A percentile compares a stretch with the other conserved stretches of the same genome.
Evolutionary conservation across 2,797 vertebrate genomes (phyloP).

Genomic region (Anabacerthia variegaticeps): DNA sequence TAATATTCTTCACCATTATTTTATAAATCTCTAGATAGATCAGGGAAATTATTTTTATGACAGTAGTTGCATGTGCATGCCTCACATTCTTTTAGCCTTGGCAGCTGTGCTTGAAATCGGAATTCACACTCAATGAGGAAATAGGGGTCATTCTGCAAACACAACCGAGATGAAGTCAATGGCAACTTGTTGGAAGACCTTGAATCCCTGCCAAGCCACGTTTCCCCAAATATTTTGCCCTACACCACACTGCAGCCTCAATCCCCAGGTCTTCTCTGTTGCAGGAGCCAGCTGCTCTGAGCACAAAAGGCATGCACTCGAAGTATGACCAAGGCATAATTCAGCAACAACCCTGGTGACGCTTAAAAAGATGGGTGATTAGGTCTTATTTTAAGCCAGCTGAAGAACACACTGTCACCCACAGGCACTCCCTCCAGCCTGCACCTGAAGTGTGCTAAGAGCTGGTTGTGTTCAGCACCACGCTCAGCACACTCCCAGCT

Average conservation of each 20-base stretch:
- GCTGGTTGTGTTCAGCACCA: background rate
- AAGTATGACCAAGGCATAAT: background rate
- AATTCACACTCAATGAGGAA: background rate
- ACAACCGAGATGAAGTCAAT: constrained; percentile 3
- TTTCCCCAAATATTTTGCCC: constrained; percentile 48
- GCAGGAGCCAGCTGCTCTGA: background rate
- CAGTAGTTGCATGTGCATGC: background rate
- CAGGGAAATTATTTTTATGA: constrained; percentile 26
- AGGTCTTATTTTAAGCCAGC: background rate
- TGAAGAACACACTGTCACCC: background rate
- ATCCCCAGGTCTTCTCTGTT: background rate
- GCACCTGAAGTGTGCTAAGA: background rate
- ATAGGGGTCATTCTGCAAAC: background rate
- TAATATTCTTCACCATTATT: background rate
- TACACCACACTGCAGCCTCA: background rate
- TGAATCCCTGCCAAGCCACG: background rate
- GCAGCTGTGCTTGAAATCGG: background rate
- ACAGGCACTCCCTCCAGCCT: background rate
- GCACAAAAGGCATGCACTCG: background rate
- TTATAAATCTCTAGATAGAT: background rate
- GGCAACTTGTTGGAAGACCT: constrained; percentile 32
- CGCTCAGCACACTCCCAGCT: rapidly evolving
- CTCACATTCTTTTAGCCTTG: background rate
- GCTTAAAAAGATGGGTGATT: background rate
- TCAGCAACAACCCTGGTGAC: background rate